Evolutionary conservation across 2,797 vertebrate genomes (phyloP), one percentile per base, ranked within the genome.

Genomic region (Enoplosus armatus): DNA sequence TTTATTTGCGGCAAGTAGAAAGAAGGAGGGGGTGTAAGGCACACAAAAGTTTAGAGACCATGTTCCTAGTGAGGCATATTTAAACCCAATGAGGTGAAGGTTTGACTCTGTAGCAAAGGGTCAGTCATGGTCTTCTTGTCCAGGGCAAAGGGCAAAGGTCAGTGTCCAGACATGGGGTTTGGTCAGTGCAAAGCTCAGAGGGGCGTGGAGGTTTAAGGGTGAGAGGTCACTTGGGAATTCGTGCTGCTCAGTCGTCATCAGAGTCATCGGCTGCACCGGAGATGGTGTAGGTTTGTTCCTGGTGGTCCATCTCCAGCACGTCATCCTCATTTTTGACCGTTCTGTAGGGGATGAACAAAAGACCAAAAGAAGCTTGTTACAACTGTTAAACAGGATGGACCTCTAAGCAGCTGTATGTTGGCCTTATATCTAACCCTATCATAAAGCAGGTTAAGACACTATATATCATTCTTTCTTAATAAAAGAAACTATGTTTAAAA

Each of bases 291-390:
- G 89, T 94, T 68, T 94, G 92, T 74, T 95, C 93, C 71, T 93
- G 92, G 60, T 87, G 93, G 84, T 94, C 94, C 33, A 75, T 93
- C 80, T 95, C 92, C 68, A 95, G 50, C 18, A 89, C 87, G n/a
- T 95, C 88, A 7, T 94, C 94, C n/a, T 95, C 93, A 41, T 90
- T 90, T 92, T 93, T 95, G 79, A 96, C 88, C 0, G 95, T 95
- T 87, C 94, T 95, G 86, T 87, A 72, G 35, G 11, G 31, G 33
- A 82, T 31, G 8, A 16, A 51, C n/a, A 3, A 39, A 29, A 41
- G 24, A 35, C 26, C 0, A 31, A 51, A 55, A 20, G 8, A 72
- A 45, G 18, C 11, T 14, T 62, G 8, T 43, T 15, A 61, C 6
- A 24, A 3, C 1, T 48, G 11, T 35, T 27, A 7, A 47, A 60